These are phyloP conservation scores for Sturnira hondurensis DNA, from an alignment of 2,113 vertebrate species.

Conservation along the genomic window DNA sequence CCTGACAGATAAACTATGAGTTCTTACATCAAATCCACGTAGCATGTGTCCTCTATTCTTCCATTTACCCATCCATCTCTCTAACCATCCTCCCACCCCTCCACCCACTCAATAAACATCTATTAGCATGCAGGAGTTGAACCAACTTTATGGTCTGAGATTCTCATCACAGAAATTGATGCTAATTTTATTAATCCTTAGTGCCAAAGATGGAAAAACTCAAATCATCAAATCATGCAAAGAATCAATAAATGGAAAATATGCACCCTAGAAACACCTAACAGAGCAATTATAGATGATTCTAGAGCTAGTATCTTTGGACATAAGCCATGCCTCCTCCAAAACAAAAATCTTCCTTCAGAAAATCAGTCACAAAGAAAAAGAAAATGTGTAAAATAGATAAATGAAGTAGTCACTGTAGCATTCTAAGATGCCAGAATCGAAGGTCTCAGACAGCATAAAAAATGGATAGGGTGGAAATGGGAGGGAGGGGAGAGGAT, in stretches of 20 bases:
- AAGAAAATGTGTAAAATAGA: neutral
- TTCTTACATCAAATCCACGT: neutral
- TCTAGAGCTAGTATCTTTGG: neutral
- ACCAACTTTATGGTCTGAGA: neutral
- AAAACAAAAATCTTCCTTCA: neutral
- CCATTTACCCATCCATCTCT: neutral
- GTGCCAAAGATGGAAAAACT: neutral
- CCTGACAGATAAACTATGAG: neutral
- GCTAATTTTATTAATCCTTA: neutral
- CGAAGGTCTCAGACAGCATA: neutral
- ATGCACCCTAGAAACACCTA: neutral
- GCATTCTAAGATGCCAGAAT: neutral
- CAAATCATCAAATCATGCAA: neutral
- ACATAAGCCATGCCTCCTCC: rapidly evolving
- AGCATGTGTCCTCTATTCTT: neutral
- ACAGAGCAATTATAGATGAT: neutral
- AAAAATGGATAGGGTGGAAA: neutral
- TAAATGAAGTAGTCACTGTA: neutral
- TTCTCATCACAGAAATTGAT: neutral
- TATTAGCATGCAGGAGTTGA: neutral
- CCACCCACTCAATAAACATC: neutral
- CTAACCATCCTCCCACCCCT: neutral
- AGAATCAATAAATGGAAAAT: neutral
- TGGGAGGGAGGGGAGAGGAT: too few species aligned
- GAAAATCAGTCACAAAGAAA: neutral